Evolutionary conservation across 2,797 vertebrate genomes (phyloP).

Genomic region (Buphagus erythrorhynchus): DNA sequence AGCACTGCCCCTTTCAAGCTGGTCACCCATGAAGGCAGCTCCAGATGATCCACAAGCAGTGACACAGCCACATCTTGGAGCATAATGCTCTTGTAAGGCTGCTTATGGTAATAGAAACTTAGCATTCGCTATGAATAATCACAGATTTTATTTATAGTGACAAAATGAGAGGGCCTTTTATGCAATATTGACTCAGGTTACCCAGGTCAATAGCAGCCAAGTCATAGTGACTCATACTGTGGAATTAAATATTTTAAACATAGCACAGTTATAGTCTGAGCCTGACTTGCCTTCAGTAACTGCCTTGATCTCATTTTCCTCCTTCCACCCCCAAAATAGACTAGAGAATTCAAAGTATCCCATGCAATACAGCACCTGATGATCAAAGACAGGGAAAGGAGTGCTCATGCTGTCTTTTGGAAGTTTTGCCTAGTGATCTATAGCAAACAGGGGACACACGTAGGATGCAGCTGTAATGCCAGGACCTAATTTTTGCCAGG

Average conservation of each 20-base stretch:
- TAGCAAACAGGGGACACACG: not conserved
- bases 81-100: not conserved
- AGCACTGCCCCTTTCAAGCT: not conserved
- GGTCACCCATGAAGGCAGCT: not conserved
- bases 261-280: slow-evolving; percentile 3
- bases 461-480: not conserved
- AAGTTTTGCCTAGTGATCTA: not conserved
- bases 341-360: slow-evolving; percentile 1
- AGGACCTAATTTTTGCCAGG: not conserved
- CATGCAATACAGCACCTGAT: not conserved
- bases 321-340: not conserved
- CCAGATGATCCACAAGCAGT: not conserved
- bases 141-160: slow-evolving; percentile 63
- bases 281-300: slow-evolving; percentile 9
- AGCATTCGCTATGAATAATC: slow-evolving; percentile 35
- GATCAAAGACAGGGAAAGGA: slow-evolving; percentile 17
- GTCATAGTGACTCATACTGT: slow-evolving; percentile 36
- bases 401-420: not conserved
- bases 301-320: slow-evolving; percentile 42
- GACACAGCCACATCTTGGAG: not conserved
- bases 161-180: slow-evolving; percentile 56
- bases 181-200: slow-evolving; percentile 61
- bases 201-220: slow-evolving; percentile 65
- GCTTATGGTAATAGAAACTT: slow-evolving; percentile 30
- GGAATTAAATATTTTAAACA: slow-evolving; percentile 64